Evolutionary conservation across 2,113 vertebrate genomes (phyloP).

Genomic region (Noturus placidus): DNA sequence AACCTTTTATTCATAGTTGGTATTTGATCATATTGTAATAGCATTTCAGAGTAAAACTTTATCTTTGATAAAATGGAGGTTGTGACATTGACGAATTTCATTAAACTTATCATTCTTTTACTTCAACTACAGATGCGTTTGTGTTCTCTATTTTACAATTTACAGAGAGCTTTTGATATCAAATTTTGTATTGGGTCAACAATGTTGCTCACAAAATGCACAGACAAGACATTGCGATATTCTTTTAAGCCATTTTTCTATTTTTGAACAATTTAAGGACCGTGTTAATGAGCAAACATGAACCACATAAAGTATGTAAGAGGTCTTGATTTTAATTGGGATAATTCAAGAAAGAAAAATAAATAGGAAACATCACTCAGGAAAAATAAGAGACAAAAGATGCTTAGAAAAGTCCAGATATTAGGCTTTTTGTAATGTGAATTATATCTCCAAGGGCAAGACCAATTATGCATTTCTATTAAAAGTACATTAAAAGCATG

Average conservation of each 20-base stretch:
- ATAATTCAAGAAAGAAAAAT: constrained; percentile 33
- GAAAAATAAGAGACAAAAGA: constrained; percentile 34
- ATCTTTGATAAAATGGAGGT: constrained; percentile 42
- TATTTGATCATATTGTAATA: constrained; percentile 47
- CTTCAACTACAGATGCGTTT: constrained; percentile 11
- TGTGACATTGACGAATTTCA: constrained; percentile 29
- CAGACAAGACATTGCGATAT: neutral
- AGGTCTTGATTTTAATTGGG: constrained; percentile 34
- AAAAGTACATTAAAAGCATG: neutral
- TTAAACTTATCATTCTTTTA: constrained; percentile 18
- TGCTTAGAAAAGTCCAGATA: constrained; percentile 56
- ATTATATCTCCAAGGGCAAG: constrained; percentile 33
- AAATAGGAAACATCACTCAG: constrained; percentile 47
- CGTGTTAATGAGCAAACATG: constrained; percentile 7
- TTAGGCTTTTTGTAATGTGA: constrained; percentile 46
- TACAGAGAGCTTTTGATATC: neutral
- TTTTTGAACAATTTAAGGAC: neutral
- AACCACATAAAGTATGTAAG: constrained; percentile 19
- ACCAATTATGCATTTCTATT: constrained; percentile 51
- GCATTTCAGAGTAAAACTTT: constrained; percentile 33
- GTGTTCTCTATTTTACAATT: neutral
- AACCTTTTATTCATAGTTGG: constrained; percentile 44
- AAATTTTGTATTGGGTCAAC: neutral
- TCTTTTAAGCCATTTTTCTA: neutral
- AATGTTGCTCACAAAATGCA: neutral